These are phyloP conservation scores for Pachymerium ferrugineum DNA, from an alignment of 2,888 invertebrate species.

Conservation along the genomic window DNA sequence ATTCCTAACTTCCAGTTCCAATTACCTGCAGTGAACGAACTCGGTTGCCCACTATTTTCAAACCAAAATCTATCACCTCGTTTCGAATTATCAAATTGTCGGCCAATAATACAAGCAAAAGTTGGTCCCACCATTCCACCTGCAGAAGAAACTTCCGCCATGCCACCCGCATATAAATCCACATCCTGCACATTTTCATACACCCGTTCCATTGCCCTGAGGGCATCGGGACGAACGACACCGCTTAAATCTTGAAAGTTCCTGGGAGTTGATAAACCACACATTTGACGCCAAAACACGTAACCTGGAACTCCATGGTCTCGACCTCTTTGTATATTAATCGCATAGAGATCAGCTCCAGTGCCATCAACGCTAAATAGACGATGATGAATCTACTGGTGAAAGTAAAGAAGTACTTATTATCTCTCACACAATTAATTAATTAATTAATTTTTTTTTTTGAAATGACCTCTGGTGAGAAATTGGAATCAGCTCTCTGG, in stretches of 20 bases:
- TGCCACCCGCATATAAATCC: slow-evolving; percentile 78
- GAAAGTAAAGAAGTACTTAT: neutral
- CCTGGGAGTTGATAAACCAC: neutral
- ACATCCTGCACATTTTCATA: slow-evolving; percentile 65
- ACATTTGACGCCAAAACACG: slow-evolving; percentile 25
- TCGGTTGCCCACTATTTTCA: slow-evolving; percentile 61
- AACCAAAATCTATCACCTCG: slow-evolving; percentile 84
- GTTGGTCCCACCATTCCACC: slow-evolving; percentile 78
- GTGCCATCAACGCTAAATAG: slow-evolving; percentile 14
- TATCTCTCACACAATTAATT: neutral
- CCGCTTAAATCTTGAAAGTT: slow-evolving; percentile 59
- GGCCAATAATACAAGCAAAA: slow-evolving; percentile 72
- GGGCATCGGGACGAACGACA: slow-evolving; percentile 61
- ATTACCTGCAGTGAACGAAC: slow-evolving; percentile 63
- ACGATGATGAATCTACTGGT: slow-evolving; percentile 13
- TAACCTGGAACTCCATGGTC: slow-evolving; percentile 30
- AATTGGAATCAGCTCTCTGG: slow-evolving; percentile 47
- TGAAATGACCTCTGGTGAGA: slow-evolving; percentile 22
- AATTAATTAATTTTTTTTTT: neutral
- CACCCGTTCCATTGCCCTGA: neutral
- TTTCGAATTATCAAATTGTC: slow-evolving; percentile 76
- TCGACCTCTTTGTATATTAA: slow-evolving; percentile 28
- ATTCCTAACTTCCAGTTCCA: neutral
- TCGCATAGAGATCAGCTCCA: slow-evolving; percentile 25
- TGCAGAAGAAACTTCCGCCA: slow-evolving; percentile 70